Conservation (phyloP, 2,888 invertebrate genomes). For the Agonopterix alstromeriana region DNA sequence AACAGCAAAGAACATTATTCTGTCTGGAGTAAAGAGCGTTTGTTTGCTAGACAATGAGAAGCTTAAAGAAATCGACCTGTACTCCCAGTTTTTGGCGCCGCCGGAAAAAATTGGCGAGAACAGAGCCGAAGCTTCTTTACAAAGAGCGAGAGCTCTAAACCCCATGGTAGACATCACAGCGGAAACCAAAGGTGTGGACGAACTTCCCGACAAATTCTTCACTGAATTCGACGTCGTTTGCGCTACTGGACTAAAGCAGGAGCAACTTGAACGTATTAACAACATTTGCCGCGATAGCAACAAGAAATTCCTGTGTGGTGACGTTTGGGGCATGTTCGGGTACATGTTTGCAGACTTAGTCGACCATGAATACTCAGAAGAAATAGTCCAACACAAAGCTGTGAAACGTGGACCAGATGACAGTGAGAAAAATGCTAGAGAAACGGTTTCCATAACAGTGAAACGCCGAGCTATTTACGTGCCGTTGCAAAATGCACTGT, state of each 20-base stretch:
- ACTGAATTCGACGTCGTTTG: conserved; percentile 89
- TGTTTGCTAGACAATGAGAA: conserved; percentile 88
- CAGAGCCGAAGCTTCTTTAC: conserved; percentile 89
- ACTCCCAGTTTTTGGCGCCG: conserved; percentile 90
- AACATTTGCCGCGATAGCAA: conserved; percentile 83
- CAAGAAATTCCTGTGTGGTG: conserved; percentile 91
- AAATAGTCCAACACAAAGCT: conserved; percentile 65
- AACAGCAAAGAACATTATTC: conserved; percentile 95
- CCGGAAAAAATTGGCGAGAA: conserved; percentile 85
- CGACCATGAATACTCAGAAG: conserved; percentile 80
- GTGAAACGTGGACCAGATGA: conserved; percentile 77
- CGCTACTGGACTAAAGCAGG: conserved; percentile 84
- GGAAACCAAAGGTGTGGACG: conserved; percentile 78
- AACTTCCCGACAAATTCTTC: conserved; percentile 85
- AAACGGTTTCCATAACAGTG: conserved; percentile 77
- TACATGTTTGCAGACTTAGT: conserved; percentile 94
- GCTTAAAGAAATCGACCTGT: conserved; percentile 83
- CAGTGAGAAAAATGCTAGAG: conserved; percentile 62
- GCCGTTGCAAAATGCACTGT: conserved; percentile 81
- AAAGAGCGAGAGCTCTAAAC: conserved; percentile 90
- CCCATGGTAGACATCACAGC: conserved; percentile 92
- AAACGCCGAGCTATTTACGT: conserved; percentile 81
- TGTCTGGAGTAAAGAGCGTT: conserved; percentile 94
- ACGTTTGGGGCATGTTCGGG: conserved; percentile 96
- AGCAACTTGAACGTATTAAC: conserved; percentile 85